Base-by-base conservation (phyloP, 2,888 invertebrate genomes). In the Spialia ferax region DNA sequence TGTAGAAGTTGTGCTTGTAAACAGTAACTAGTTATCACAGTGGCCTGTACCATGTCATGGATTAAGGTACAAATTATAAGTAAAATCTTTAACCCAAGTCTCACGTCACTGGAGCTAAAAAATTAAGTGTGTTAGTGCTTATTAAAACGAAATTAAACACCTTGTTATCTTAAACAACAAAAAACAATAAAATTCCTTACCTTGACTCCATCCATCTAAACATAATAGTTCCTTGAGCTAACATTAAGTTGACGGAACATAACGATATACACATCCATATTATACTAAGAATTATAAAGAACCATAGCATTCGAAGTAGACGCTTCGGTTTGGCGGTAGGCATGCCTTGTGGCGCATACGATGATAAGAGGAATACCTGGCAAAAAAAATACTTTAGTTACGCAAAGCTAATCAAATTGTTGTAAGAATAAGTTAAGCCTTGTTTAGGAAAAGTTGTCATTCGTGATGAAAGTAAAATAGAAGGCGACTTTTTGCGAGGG, bases 21-120 rank as follows among this genome's bases (percentile, higher is more conserved):
- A 77, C 97, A 97, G 84, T 97, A 97, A 84, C 96, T 97, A 32
- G 96, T 96, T 72, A 97, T 95, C 63, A 97, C 95, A 3, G 97
- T 96, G n/a, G 97, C 96, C 86, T 97, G 97, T 64, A 97, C 96
- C 86, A 97, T 95, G 82, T 97, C 97, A 80, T 97, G 97, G 86
- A 96, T 95, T 69, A 97, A 83, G 10, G 97, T 96, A 72, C 96
- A 96, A 48, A 95, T 81, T 29, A 97, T 94, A 68, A 97, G 85
- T 7, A 96, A 79, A 38, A 96, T 87, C 88, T 96, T 95, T 54
- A 96, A 79, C 1, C 85, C 72, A 69, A 94, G 77, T 74, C 92
- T 87, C 55, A 94, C 77, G 79, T 93, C 86, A 55, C 83, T 78
- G 0, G 95, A 93, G 78, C 96, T 96, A 82, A 63, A 86, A 82